Evolutionary conservation across 2,113 vertebrate species (phyloP).

Genomic region (Platanista minor): DNA sequence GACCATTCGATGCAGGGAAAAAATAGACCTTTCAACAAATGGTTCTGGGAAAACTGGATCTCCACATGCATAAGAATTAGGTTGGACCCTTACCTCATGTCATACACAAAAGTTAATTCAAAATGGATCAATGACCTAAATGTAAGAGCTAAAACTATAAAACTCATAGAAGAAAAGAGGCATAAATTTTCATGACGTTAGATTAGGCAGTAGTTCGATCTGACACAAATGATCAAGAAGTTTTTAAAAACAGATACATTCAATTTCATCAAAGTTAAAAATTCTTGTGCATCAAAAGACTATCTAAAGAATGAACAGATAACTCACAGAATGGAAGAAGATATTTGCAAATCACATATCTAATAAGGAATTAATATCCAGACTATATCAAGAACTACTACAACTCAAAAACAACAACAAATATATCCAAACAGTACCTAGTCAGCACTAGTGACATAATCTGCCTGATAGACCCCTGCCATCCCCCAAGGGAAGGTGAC

Average conservation of each 20-base stretch:
- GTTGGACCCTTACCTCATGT: background rate
- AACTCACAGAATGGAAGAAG: background rate
- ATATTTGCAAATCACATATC: background rate
- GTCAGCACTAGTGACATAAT: background rate
- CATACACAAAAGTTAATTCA: background rate
- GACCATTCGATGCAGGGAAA: background rate
- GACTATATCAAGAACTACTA: background rate
- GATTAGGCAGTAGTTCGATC: background rate
- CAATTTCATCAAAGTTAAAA: background rate
- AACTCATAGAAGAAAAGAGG: background rate
- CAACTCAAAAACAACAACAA: background rate
- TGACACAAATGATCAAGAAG: background rate
- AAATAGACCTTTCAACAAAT: background rate
- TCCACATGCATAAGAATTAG: background rate
- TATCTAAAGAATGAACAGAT: constrained; percentile 1
- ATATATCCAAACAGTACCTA: background rate
- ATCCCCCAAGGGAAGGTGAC: background rate
- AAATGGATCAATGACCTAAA: background rate
- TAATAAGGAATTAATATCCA: background rate
- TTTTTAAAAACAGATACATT: background rate
- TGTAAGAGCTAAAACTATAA: background rate
- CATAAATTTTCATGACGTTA: background rate
- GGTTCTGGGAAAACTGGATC: background rate
- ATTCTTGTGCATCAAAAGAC: background rate
- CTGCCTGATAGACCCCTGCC: background rate